Conservation (phyloP, 2,797 vertebrate genomes). For the Phaenicophaeus curvirostris region DNA sequence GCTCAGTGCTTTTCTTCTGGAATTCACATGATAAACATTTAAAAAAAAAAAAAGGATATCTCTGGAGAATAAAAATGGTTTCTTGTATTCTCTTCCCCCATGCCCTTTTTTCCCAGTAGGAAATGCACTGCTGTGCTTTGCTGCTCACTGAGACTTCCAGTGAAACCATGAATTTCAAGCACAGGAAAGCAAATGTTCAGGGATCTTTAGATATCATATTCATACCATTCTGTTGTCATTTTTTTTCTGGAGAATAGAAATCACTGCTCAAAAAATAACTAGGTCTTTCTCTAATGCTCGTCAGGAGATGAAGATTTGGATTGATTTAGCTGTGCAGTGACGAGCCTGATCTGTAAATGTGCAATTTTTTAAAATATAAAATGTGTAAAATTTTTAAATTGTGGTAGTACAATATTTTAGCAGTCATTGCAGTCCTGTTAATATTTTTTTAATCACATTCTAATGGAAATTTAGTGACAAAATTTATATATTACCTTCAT, state of each 20-base stretch:
- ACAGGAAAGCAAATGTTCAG: background rate
- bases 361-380: background rate
- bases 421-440: background rate
- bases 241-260: background rate
- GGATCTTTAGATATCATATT: background rate
- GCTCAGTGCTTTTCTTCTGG: background rate
- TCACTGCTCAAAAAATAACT: slow-evolving; percentile 10
- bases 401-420: background rate
- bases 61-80: background rate
- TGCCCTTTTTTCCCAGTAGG: background rate
- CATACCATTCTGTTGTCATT: background rate
- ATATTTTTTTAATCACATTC: background rate
- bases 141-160: background rate
- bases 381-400: background rate
- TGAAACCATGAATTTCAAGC: slow-evolving; percentile 16
- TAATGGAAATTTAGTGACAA: background rate
- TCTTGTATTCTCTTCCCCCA: background rate
- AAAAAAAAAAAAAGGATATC: background rate
- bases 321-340: background rate
- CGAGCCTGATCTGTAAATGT: background rate
- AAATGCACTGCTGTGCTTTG: background rate
- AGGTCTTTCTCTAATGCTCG: background rate
- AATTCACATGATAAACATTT: background rate
- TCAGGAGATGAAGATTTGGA: background rate
- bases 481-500: background rate